Conservation (phyloP, 1,140 invertebrate species). For the Mizuhopecten yessoensis region DNA sequence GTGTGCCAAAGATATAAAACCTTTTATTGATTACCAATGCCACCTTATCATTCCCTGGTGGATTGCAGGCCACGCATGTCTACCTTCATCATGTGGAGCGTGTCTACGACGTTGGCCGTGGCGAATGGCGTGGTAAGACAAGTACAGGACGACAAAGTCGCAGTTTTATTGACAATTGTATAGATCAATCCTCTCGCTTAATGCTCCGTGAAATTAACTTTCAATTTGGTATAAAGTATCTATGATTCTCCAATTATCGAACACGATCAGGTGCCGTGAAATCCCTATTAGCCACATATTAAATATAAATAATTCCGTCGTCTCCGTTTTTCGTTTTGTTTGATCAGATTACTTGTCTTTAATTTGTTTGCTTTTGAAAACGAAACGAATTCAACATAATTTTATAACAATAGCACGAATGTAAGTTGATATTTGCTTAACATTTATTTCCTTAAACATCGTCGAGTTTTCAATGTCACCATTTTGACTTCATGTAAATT, state of each 20-base stretch:
- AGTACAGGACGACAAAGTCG: background rate
- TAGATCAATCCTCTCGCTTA: background rate
- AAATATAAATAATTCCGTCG: no score
- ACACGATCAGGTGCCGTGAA: background rate
- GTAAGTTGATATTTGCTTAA: no score
- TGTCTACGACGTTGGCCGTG: background rate
- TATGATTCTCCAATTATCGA: background rate
- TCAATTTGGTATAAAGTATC: background rate
- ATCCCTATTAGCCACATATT: no score
- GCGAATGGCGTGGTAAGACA: background rate
- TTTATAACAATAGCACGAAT: no score
- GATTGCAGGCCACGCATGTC: background rate
- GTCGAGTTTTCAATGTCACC: no score
- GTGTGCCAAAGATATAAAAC: background rate
- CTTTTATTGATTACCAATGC: background rate
- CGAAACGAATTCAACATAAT: no score
- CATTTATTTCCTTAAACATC: no score
- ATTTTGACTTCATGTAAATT: no score
- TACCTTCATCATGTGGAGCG: background rate
- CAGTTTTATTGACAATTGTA: background rate
- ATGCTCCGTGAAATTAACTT: background rate
- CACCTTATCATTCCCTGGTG: background rate
- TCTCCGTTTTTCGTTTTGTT: no score
- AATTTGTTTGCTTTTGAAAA: no score
- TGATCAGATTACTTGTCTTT: no score